phyloP scores from a whole-genome alignment of 2,113 vertebrate genomes.

The Bujurquina vittata region DNA sequence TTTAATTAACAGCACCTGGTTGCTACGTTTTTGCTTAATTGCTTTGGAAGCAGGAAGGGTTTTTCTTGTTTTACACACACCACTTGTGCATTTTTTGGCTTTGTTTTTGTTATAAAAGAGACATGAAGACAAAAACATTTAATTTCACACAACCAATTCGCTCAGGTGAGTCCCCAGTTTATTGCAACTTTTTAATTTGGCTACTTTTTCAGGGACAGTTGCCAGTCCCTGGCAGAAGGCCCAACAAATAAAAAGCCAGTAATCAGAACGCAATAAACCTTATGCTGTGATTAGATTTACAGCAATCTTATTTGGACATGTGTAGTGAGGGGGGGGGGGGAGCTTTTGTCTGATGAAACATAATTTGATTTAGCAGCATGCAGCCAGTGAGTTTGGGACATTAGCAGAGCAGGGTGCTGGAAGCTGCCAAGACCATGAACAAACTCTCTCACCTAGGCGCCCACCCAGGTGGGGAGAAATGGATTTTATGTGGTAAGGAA shows the following conservation, averaged over 20 bases:
- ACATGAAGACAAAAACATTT: constrained; percentile 1
- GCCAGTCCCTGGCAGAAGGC: constrained; percentile 40
- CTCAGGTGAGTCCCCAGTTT: not conserved
- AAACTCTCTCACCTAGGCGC: constrained; percentile 31
- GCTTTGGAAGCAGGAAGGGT: no score
- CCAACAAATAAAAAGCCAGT: constrained; percentile 55
- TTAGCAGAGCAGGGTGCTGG: constrained; percentile 37
- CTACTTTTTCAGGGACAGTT: constrained; percentile 18
- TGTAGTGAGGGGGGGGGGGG: constrained; percentile 20
- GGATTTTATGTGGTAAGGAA: constrained; percentile 50
- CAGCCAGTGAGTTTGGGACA: constrained; percentile 50
- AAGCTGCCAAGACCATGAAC: constrained; percentile 45
- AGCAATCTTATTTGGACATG: constrained; percentile 66
- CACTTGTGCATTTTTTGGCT: not conserved
- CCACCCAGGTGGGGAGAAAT: constrained; percentile 40
- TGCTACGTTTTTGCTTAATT: not conserved
- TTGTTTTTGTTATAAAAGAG: not conserved
- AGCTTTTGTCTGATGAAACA: constrained; percentile 71
- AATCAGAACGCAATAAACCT: constrained; percentile 65
- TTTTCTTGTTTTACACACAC: not conserved
- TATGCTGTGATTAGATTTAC: constrained; percentile 67
- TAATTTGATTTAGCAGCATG: constrained; percentile 71
- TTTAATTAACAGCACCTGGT: not conserved
- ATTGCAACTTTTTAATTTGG: constrained; percentile 41
- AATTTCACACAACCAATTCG: constrained; percentile 24